These are phyloP conservation scores for Nixonia krombeini DNA, from an alignment of 1,140 invertebrate species.

Conservation along the genomic window DNA sequence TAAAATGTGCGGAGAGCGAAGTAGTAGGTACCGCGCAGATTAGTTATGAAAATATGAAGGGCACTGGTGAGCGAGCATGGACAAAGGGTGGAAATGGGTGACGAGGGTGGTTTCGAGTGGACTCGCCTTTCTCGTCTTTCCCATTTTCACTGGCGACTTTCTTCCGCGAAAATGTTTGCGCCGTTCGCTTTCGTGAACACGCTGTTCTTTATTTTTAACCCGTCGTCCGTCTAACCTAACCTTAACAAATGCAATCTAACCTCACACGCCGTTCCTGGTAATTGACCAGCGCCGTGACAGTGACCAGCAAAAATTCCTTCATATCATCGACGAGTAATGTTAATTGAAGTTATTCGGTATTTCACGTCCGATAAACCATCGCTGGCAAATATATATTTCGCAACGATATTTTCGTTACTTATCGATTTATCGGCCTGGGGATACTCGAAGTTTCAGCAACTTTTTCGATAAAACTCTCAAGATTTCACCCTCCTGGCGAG, in stretches of 20 bases:
- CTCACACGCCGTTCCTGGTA: no score
- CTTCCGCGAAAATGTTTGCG: no score
- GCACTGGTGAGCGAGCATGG: conserved; percentile 53
- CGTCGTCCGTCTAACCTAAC: no score
- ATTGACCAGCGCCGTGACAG: no score
- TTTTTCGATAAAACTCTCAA: conserved; percentile 58
- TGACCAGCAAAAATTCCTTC: no score
- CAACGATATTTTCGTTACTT: conserved; percentile 44
- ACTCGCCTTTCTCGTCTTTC: conserved; percentile 62
- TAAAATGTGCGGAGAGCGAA: conserved; percentile 69
- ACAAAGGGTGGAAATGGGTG: conserved; percentile 53
- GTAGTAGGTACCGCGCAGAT: conserved; percentile 68
- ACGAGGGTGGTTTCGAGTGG: conserved; percentile 62
- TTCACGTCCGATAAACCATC: conserved; percentile 23
- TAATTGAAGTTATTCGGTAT: conserved; percentile 31
- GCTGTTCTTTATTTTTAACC: no score
- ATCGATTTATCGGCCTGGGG: conserved; percentile 50
- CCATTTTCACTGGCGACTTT: no score
- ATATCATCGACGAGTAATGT: no score
- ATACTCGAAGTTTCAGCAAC: conserved; percentile 52
- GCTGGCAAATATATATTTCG: conserved; percentile 35
- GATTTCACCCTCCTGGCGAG: conserved; percentile 45
- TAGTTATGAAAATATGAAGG: conserved; percentile 71
- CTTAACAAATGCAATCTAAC: no score
- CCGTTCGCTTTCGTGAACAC: no score